A percentile compares a stretch with the other conserved stretches of the same genome.
Evolutionary conservation across 2,797 vertebrate species (phyloP).

Genomic region (Peromyscus aztecus): DNA sequence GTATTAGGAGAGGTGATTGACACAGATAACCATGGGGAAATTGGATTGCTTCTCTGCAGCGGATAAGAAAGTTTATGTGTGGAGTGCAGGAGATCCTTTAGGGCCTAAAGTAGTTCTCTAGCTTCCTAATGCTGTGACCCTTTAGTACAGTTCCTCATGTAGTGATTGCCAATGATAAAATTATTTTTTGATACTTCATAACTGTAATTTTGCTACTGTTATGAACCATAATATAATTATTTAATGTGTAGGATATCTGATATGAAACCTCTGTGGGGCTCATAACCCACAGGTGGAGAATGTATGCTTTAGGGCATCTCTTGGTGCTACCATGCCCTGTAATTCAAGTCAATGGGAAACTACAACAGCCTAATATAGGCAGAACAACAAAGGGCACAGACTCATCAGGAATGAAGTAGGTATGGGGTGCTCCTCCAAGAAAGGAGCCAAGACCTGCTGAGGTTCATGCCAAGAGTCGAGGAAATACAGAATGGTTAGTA

Average conservation of each 20-base stretch:
- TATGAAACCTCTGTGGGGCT: not conserved
- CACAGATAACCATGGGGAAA: not conserved
- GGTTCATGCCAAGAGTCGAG: not conserved
- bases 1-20: not conserved
- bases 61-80: not conserved
- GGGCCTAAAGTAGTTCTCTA: not conserved
- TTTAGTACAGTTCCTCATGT: not conserved
- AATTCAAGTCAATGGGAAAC: not conserved
- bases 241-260: not conserved
- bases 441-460: not conserved
- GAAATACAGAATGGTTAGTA: not conserved
- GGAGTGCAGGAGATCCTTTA: too few relatives aligned
- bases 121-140: not conserved
- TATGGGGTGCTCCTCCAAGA: not conserved
- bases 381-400: too few relatives aligned
- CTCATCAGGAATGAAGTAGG: not conserved
- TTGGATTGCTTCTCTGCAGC: not conserved
- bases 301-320: not conserved
- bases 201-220: not conserved
- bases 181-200: not conserved
- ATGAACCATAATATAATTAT: not conserved
- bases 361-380: not conserved
- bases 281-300: not conserved
- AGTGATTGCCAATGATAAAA: not conserved
- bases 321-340: not conserved